Base-by-base conservation (phyloP, 2,888 invertebrate species). In the Apamea sordens region DNA sequence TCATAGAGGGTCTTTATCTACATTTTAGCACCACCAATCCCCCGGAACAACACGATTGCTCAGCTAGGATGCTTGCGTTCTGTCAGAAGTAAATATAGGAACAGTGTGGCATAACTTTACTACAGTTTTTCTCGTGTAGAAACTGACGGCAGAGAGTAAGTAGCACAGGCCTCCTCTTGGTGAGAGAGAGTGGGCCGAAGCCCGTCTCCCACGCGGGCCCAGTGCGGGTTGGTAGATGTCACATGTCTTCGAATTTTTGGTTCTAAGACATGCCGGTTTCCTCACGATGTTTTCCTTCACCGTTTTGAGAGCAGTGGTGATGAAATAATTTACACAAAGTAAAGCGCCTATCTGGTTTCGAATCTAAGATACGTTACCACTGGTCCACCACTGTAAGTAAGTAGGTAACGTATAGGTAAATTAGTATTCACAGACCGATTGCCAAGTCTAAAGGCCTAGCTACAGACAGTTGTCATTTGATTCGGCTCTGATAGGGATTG, bases 401-500 rank as follows among this genome's bases (percentile, higher is more conserved):
- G 56, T 24, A 21, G 1, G 24, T 24, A 36, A 0, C 0, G 1
- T 32, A 21, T 6, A 44, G 28, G 4, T 32, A 13, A 74, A 74
- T 84, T 68, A 72, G 28, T 72, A 79, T 76, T 53, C 50, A 69
- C 59, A 59, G 28, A 64, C 53, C 28, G n/a, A 50, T 61, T 47
- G 50, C n/a, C 32, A 74, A 69, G 67, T 74, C 53, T 61, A 50
- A 71, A 77, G 32, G 73, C 50, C 21, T 67, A 32, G 67, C 24
- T 63, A 81, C 64, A 32, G 61, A 32, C 68, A 21, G 65, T 56
- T 59, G 63, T 53, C 44, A 72, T 79, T 82, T 64, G 69, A 77
- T 77, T 76, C 61, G 64, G 70, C 56, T 32, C 56, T 71, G 73
- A 86, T 73, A 65, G 68, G 68, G 61, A 61, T 50, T 81, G 67